Conservation (phyloP, 2,888 invertebrate species). For the Tuberolachnus salignus region DNA sequence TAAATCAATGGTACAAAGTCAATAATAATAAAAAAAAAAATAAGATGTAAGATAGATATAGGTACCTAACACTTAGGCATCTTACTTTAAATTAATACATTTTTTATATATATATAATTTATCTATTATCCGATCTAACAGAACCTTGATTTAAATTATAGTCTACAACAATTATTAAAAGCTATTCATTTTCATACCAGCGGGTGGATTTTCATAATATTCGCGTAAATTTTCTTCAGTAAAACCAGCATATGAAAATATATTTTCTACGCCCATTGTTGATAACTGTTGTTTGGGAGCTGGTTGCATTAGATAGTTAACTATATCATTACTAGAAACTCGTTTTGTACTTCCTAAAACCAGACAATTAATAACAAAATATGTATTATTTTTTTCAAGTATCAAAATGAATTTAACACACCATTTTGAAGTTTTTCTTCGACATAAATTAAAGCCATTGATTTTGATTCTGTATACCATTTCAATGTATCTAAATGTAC, state of each 20-base stretch:
- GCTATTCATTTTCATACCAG: slow-evolving; percentile 64
- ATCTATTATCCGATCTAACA: too few species aligned
- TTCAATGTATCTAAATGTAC: slow-evolving; percentile 80
- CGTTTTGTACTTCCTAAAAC: slow-evolving; percentile 70
- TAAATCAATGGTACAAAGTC: too few species aligned
- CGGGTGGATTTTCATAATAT: slow-evolving; percentile 89
- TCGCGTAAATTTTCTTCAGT: slow-evolving; percentile 81
- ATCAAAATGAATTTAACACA: slow-evolving; percentile 5
- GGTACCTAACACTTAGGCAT: too few species aligned
- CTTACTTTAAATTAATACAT: not conserved
- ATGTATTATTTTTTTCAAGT: too few species aligned
- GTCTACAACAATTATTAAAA: not conserved
- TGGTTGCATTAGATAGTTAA: slow-evolving; percentile 73
- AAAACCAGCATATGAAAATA: slow-evolving; percentile 76
- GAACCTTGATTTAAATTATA: not conserved
- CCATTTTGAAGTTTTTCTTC: slow-evolving; percentile 72
- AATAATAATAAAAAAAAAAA: too few species aligned
- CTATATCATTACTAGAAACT: slow-evolving; percentile 76
- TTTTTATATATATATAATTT: not conserved
- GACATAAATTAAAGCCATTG: slow-evolving; percentile 77
- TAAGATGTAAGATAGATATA: too few species aligned
- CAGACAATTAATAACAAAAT: not conserved
- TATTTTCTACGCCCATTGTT: slow-evolving; percentile 72
- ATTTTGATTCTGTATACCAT: slow-evolving; percentile 77
- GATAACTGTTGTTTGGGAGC: slow-evolving; percentile 75